Conservation (phyloP, 2,113 vertebrate species). For the Ictalurus punctatus region DNA sequence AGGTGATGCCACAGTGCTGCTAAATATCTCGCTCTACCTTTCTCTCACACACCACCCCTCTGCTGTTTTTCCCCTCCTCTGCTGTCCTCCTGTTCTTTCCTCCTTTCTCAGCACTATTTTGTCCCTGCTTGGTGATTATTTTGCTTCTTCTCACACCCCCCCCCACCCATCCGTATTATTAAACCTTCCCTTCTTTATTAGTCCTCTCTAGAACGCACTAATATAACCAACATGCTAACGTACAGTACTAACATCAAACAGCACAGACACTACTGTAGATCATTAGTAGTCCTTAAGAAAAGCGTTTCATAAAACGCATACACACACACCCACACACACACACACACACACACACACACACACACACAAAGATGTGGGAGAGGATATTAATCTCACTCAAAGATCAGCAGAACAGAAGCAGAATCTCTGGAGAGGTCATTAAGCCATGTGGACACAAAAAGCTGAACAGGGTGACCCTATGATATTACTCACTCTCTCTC, state of each 20-base stretch:
- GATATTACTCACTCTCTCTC: neutral
- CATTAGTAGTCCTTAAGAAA: neutral
- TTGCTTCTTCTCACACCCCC: neutral
- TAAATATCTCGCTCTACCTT: neutral
- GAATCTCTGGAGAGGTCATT: conserved; percentile 47
- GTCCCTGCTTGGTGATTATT: conserved; percentile 17
- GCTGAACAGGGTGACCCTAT: conserved; percentile 25
- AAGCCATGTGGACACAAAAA: conserved; percentile 15
- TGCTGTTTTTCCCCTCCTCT: neutral
- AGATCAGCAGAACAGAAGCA: conserved; percentile 29
- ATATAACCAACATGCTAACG: neutral
- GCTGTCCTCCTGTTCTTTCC: conserved; percentile 4
- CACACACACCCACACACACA: neutral
- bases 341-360: neutral
- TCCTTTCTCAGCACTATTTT: conserved; percentile 10
- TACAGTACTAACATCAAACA: neutral
- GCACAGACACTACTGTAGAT: neutral
- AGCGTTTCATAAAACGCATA: neutral
- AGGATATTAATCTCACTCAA: conserved; percentile 44
- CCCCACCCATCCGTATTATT: neutral
- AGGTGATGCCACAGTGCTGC: neutral
- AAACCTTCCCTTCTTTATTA: neutral
- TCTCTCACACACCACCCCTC: neutral
- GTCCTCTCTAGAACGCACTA: no score
- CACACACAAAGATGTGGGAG: neutral